Conservation (phyloP, 2,888 invertebrate genomes). For the Euphydryas editha region DNA sequence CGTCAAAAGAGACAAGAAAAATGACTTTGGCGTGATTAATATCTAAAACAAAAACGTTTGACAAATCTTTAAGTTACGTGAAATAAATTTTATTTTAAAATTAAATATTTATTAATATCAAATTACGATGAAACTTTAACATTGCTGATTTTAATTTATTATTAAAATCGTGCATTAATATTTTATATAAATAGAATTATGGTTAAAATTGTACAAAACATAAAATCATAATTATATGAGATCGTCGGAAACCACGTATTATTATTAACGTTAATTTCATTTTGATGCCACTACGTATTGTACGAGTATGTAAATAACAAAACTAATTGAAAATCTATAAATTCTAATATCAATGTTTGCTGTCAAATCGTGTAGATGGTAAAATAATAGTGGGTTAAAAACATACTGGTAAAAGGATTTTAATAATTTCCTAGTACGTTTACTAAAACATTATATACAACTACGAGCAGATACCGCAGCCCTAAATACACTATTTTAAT, state of each 20-base stretch:
- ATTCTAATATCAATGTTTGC: conserved; percentile 1
- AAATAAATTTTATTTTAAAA: too few relatives aligned
- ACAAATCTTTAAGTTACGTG: too few relatives aligned
- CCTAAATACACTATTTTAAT: too few relatives aligned
- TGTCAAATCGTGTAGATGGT: neutral
- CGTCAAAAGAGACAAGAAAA: too few relatives aligned
- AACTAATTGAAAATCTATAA: conserved; percentile 16
- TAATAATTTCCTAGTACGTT: neutral
- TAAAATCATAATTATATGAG: conserved; percentile 29
- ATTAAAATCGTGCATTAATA: neutral
- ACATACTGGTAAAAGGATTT: neutral
- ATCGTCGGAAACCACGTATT: conserved; percentile 21
- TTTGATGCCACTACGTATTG: conserved; percentile 17
- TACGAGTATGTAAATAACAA: conserved; percentile 14
- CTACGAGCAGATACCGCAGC: neutral
- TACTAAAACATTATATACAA: neutral
- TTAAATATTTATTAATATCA: neutral
- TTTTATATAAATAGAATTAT: conserved; percentile 16
- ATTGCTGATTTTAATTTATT: neutral
- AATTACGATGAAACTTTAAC: neutral
- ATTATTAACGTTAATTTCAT: conserved; percentile 22
- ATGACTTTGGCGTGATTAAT: too few relatives aligned
- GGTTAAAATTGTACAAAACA: conserved; percentile 9
- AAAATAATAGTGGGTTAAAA: conserved; percentile 1
- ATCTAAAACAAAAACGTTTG: too few relatives aligned